A percentile compares a stretch with the other conserved stretches of the same genome.
Evolutionary conservation across 2,113 vertebrate genomes (phyloP).

Genomic region (Pimephales promelas): DNA sequence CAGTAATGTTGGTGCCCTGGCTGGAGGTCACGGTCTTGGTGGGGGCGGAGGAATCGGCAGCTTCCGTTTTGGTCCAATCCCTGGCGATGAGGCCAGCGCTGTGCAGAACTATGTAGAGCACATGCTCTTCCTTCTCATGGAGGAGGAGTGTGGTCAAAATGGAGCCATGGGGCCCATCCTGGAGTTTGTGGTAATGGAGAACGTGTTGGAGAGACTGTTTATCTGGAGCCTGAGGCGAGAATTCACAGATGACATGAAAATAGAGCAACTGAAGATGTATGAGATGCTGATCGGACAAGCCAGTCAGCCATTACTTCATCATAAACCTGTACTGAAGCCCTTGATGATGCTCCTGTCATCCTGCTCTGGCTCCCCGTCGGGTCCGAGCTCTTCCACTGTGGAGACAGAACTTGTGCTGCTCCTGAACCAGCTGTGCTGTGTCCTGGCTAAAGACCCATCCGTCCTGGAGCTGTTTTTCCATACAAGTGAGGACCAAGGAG

Average conservation of each 20-base stretch:
- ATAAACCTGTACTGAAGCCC: constrained; percentile 92
- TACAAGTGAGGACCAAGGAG: constrained; percentile 96
- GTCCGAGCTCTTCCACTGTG: constrained; percentile 74
- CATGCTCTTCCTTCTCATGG: constrained; percentile 94
- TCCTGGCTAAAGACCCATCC: constrained; percentile 92
- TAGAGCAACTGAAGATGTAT: constrained; percentile 96
- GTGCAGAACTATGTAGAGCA: constrained; percentile 99
- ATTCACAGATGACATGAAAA: constrained; percentile 94
- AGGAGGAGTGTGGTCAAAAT: constrained; percentile 85
- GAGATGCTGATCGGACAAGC: constrained; percentile 93
- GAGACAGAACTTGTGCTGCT: constrained; percentile 90
- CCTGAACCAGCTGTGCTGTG: constrained; percentile 91
- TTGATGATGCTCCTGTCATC: constrained; percentile 97
- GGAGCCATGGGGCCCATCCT: constrained; percentile 96
- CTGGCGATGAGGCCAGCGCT: constrained; percentile 89
- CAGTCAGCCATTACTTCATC: constrained; percentile 91
- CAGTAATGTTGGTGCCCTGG: constrained; percentile 47
- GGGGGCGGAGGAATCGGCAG: constrained; percentile 36
- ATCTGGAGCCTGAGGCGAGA: constrained; percentile 93
- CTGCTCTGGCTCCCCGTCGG: constrained; percentile 77
- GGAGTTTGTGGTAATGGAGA: constrained; percentile 96
- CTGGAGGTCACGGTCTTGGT: constrained; percentile 58
- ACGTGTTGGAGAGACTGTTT: constrained; percentile 98
- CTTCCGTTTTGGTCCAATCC: constrained; percentile 79
- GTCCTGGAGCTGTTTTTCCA: constrained; percentile 96